These are phyloP conservation scores for Phalacrocorax aristotelis DNA, from an alignment of 2,113 vertebrate species.

Conservation along the genomic window DNA sequence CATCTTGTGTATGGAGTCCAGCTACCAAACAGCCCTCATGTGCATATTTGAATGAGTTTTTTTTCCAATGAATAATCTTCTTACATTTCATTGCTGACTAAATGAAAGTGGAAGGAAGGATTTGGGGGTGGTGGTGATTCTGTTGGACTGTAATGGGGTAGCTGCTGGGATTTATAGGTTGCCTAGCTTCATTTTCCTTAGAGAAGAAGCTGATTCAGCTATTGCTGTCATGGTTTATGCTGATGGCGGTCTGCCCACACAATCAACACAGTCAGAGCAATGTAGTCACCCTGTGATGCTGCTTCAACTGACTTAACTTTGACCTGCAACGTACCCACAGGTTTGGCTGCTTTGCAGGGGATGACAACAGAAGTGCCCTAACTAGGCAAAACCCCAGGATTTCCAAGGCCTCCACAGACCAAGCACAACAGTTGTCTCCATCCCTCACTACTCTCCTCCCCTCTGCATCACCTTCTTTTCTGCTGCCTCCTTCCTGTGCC, in stretches of 20 bases:
- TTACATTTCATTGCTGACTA: background rate
- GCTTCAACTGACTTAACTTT: background rate
- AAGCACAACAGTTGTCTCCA: background rate
- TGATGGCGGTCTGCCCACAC: background rate
- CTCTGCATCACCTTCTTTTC: background rate
- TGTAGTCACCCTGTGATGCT: background rate
- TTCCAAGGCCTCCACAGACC: background rate
- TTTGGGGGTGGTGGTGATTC: background rate
- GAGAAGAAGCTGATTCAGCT: conserved; percentile 10
- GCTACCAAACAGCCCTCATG: background rate
- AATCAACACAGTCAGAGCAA: background rate
- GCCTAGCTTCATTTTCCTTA: background rate
- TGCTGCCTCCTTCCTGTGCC: background rate
- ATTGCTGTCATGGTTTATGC: background rate
- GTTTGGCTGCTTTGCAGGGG: background rate
- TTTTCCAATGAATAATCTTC: background rate
- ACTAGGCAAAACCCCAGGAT: background rate
- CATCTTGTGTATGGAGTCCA: background rate
- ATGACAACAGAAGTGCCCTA: background rate
- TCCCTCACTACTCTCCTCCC: background rate
- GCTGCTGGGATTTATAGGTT: background rate
- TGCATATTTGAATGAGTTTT: background rate
- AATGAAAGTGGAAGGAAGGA: background rate
- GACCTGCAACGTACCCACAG: background rate
- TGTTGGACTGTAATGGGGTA: background rate